Percentiles rank a stretch among this genome's conserved stretches.
These are phyloP conservation scores for Mustelus asterias DNA, from an alignment of 2,113 vertebrate genomes.

Conservation along the genomic window DNA sequence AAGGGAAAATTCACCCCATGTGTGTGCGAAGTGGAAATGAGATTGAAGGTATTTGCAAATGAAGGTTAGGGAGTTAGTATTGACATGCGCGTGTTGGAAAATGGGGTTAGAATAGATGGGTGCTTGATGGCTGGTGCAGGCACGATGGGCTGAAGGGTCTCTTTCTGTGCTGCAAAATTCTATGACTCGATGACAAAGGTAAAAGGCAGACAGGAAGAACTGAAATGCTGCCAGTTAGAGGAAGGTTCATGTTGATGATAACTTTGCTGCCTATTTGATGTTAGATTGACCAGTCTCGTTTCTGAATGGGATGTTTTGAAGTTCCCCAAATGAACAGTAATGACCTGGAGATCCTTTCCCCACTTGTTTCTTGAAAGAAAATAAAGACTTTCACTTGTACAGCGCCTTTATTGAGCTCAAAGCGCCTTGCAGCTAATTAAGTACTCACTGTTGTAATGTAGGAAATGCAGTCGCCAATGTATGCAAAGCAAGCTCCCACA, in stretches of 20 bases:
- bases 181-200: too few species aligned
- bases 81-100: not conserved
- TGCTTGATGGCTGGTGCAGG: too few species aligned
- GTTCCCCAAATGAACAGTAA: not conserved
- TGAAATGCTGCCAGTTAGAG: not conserved
- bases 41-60: not conserved
- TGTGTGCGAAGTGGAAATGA: conserved; percentile 1
- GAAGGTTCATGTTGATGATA: not conserved
- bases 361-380: not conserved
- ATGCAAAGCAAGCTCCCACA: not conserved
- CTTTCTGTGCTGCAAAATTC: too few species aligned
- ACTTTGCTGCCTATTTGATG: not conserved
- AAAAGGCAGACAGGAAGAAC: not conserved
- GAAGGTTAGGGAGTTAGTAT: not conserved
- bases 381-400: not conserved
- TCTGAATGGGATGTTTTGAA: not conserved
- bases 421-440: not conserved
- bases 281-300: not conserved
- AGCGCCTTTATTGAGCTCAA: not conserved
- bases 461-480: not conserved
- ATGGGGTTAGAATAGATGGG: too few species aligned
- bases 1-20: too few species aligned
- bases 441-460: not conserved
- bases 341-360: not conserved
- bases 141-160: too few species aligned